Evolutionary conservation across 2,888 invertebrate genomes (phyloP).

Genomic region (Zaprionus obscuricornis): DNA sequence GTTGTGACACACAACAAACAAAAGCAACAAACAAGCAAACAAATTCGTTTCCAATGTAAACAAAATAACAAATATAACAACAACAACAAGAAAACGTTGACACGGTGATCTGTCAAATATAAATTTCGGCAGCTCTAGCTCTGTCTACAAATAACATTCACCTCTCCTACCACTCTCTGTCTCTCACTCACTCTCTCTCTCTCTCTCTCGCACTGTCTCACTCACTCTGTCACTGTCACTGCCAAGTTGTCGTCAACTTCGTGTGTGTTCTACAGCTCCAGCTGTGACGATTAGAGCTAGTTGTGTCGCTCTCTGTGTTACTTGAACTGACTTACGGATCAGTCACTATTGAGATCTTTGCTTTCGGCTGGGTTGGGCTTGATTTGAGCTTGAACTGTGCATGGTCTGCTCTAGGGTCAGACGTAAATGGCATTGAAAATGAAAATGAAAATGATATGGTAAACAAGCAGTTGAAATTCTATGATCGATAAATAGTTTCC

Average conservation of each 20-base stretch:
- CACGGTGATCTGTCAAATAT: slow-evolving; percentile 71
- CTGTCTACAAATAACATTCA: slow-evolving; percentile 38
- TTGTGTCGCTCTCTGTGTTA: too few relatives aligned
- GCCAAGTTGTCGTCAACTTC: slow-evolving; percentile 14
- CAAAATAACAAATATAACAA: slow-evolving; percentile 36
- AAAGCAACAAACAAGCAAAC: slow-evolving; percentile 35
- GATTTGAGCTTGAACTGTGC: too few relatives aligned
- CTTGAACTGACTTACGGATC: too few relatives aligned
- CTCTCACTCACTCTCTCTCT: neutral
- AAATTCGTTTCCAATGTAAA: slow-evolving; percentile 48
- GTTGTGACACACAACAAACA: slow-evolving; percentile 3
- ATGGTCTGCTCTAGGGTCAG: too few relatives aligned
- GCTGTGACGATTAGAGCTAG: slow-evolving; percentile 26
- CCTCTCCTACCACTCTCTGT: neutral
- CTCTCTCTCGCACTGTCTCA: slow-evolving; percentile 9
- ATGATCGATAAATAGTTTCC: too few relatives aligned
- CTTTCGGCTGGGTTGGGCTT: slow-evolving; percentile 19
- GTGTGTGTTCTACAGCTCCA: slow-evolving; percentile 40
- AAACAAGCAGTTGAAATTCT: too few relatives aligned
- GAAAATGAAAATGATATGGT: slow-evolving; percentile 36
- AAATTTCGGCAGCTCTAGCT: slow-evolving; percentile 58
- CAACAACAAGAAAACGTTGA: slow-evolving; percentile 39
- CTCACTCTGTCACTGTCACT: slow-evolving; percentile 1
- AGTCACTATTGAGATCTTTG: too few relatives aligned
- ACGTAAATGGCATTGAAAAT: slow-evolving; percentile 35